Evolutionary conservation across 2,797 vertebrate genomes (phyloP).

Genomic region (Mionectes olivaceus): DNA sequence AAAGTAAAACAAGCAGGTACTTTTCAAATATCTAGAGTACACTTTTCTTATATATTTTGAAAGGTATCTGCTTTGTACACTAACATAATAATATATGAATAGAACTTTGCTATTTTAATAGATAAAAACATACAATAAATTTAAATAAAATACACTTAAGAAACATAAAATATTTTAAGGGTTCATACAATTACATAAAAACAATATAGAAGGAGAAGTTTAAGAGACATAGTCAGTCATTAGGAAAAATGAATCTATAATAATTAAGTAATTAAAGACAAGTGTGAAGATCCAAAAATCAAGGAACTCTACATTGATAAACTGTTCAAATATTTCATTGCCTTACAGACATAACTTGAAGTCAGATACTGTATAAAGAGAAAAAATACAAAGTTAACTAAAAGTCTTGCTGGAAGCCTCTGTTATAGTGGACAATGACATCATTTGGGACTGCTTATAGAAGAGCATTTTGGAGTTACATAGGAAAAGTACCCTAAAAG

Average conservation of each 20-base stretch:
- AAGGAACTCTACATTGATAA: not conserved
- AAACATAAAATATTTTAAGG: not conserved
- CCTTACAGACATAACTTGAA: not conserved
- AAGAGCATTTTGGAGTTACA: not conserved
- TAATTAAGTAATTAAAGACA: not conserved
- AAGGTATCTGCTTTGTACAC: not conserved
- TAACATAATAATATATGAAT: not conserved
- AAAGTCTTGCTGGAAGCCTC: not conserved
- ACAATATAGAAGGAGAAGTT: not conserved
- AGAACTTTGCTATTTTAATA: not conserved
- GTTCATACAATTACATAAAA: not conserved
- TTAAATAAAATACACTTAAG: not conserved
- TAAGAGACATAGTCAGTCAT: not conserved
- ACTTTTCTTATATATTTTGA: not conserved
- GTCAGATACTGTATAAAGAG: not conserved
- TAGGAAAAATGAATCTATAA: not conserved
- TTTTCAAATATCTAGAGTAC: not conserved
- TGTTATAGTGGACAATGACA: not conserved
- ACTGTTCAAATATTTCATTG: not conserved
- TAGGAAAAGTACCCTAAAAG: not conserved
- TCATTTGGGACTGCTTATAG: not conserved
- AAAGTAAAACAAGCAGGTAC: not conserved
- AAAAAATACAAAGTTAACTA: not conserved
- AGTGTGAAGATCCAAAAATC: not conserved
- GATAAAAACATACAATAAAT: not conserved